phyloP scores from a whole-genome alignment of 2,113 vertebrate species.

The Pelusios castaneus region DNA sequence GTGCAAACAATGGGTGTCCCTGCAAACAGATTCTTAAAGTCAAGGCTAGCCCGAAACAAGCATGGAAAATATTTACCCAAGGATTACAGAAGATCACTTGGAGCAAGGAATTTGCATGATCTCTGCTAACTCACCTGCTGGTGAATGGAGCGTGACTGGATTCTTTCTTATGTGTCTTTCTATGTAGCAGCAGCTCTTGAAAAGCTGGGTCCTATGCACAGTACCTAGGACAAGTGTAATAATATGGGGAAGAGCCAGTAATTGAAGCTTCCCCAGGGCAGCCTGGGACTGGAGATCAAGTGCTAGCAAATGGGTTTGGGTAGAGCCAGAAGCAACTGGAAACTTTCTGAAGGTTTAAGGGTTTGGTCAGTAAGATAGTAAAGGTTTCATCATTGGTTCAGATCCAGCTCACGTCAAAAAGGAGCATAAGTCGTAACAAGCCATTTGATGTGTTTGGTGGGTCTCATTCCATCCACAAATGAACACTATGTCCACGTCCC shows the following conservation, averaged over 20 bases:
- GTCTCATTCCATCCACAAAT: neutral
- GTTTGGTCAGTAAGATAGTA: neutral
- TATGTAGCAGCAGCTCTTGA: neutral
- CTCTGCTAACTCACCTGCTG: neutral
- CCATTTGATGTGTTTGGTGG: neutral
- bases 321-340: neutral
- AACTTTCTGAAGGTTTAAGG: neutral
- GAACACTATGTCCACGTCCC: neutral
- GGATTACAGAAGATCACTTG: neutral
- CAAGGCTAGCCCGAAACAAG: neutral
- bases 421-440: neutral
- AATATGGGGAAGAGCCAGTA: accelerated
- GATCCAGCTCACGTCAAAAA: neutral
- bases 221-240: neutral
- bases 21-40: neutral
- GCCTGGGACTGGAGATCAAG: neutral
- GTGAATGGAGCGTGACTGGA: neutral
- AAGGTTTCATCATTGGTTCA: neutral
- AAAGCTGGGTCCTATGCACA: neutral
- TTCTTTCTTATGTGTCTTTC: neutral
- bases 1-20: neutral
- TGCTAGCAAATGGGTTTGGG: neutral
- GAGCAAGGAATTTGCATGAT: neutral
- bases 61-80: neutral
- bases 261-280: neutral